A percentile compares a stretch with the other conserved stretches of the same genome.
Evolutionary conservation across 2,888 invertebrate genomes (phyloP).

Genomic region (Fabriciana adippe): DNA sequence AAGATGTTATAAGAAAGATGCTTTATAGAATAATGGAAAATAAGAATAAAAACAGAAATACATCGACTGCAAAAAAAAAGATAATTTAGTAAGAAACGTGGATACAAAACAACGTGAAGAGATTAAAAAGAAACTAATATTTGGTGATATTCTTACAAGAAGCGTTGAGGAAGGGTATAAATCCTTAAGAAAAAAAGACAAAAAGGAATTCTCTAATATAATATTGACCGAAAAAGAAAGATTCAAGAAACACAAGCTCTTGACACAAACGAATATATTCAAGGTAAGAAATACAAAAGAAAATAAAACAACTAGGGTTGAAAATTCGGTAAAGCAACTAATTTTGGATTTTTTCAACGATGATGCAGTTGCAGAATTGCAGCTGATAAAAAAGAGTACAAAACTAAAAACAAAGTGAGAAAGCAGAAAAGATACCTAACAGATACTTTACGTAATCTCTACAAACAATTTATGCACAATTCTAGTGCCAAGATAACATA

Average conservation of each 20-base stretch:
- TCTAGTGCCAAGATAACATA: constrained; percentile 22
- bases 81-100: too few species aligned
- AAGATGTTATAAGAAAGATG: background rate
- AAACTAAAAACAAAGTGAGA: constrained; percentile 23
- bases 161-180: background rate
- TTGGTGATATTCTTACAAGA: constrained; percentile 2
- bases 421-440: constrained; percentile 34
- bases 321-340: constrained; percentile 21
- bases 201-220: background rate
- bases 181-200: constrained; percentile 1
- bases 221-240: constrained; percentile 8
- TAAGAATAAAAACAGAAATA: constrained; percentile 7
- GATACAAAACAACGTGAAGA: background rate
- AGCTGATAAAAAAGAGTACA: constrained; percentile 35
- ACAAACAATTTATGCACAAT: constrained; percentile 27
- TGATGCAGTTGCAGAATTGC: constrained; percentile 29
- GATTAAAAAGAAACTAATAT: constrained; percentile 7
- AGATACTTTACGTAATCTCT: constrained; percentile 30
- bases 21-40: constrained; percentile 2
- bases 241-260: constrained; percentile 6
- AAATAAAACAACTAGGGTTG: background rate
- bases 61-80: too few species aligned
- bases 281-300: constrained; percentile 8
- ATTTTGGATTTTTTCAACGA: constrained; percentile 36
- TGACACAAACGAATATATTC: background rate